Conservation (phyloP, 2,113 vertebrate species). For the Hemichromis elongatus region DNA sequence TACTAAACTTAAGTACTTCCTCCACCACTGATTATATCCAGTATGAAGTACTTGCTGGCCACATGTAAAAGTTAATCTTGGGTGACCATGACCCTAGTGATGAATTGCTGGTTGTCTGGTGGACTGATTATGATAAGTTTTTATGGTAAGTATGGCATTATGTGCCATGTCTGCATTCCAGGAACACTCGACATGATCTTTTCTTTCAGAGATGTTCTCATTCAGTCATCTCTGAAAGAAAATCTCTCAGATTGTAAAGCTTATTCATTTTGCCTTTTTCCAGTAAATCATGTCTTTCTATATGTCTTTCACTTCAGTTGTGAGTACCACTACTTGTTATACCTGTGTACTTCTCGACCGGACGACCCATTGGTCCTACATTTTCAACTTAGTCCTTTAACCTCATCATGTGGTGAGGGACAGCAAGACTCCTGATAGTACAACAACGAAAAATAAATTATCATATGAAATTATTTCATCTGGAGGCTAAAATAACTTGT, state of each 20-base stretch:
- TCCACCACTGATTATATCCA: not conserved
- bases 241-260: not conserved
- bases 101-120: not conserved
- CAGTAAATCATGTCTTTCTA: not conserved
- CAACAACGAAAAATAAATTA: not conserved
- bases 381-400: not conserved
- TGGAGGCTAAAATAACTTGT: not conserved
- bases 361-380: not conserved
- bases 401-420: not conserved
- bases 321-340: not conserved
- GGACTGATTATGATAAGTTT: not conserved
- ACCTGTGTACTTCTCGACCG: not conserved
- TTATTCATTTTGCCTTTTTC: not conserved
- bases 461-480: not conserved
- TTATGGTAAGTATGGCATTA: not conserved
- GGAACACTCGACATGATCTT: not conserved
- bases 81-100: not conserved
- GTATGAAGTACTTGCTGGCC: not conserved
- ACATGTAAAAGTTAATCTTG: not conserved
- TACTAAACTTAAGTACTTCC: too few species aligned
- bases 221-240: not conserved
- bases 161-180: not conserved
- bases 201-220: not conserved
- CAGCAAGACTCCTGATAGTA: not conserved
- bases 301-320: not conserved